phyloP scores from a whole-genome alignment of 2,888 invertebrate genomes.

The Aspidiotus destructor region DNA sequence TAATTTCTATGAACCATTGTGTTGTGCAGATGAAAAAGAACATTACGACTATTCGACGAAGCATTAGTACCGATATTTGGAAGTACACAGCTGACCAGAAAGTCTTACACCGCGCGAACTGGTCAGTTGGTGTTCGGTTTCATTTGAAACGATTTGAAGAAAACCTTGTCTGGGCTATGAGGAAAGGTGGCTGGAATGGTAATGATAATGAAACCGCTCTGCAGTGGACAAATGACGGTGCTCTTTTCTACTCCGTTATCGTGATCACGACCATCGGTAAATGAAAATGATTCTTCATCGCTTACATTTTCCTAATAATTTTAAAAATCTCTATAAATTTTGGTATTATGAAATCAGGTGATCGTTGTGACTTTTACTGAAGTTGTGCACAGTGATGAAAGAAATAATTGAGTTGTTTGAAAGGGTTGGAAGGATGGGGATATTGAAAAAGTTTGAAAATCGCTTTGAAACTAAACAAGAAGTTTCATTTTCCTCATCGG shows the following conservation, averaged over 20 bases:
- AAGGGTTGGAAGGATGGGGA: too few species aligned
- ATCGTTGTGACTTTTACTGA: too few species aligned
- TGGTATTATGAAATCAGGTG: too few species aligned
- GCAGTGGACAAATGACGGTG: slow-evolving; percentile 81
- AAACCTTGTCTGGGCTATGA: slow-evolving; percentile 70
- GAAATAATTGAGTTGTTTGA: too few species aligned
- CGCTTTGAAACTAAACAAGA: too few species aligned
- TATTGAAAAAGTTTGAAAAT: too few species aligned
- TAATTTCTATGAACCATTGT: neutral
- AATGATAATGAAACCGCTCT: slow-evolving; percentile 49
- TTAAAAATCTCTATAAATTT: too few species aligned
- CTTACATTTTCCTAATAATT: too few species aligned
- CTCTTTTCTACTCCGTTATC: slow-evolving; percentile 88
- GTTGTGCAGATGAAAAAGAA: slow-evolving; percentile 62
- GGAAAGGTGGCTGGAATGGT: slow-evolving; percentile 83
- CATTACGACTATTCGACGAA: slow-evolving; percentile 59
- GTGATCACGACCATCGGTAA: slow-evolving; percentile 92
- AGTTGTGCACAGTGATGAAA: too few species aligned
- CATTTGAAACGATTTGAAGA: slow-evolving; percentile 51
- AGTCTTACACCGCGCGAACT: slow-evolving; percentile 63
- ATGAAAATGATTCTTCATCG: slow-evolving; percentile 39
- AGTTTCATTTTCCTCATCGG: too few species aligned
- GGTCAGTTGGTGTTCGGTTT: slow-evolving; percentile 60
- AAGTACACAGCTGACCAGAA: slow-evolving; percentile 53
- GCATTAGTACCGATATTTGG: slow-evolving; percentile 73